Evolutionary conservation across 30 jellyfish, hydroid and myxozoan genomes (phyloP).

Genomic region (Mastigias papua): DNA sequence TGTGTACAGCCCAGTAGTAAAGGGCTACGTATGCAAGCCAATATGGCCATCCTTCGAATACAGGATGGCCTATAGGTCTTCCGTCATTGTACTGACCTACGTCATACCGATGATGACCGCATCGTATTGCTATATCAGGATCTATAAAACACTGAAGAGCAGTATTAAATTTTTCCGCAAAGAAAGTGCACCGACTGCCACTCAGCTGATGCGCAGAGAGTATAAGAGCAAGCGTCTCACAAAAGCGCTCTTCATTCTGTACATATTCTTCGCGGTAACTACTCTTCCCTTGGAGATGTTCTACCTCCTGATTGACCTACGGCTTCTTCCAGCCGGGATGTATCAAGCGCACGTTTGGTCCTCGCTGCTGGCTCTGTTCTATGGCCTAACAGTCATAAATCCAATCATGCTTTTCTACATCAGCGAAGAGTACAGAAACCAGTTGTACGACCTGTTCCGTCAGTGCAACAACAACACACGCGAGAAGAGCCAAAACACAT

Average conservation of each 20-base stretch:
- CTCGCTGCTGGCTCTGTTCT: slow-evolving; percentile 80
- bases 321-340: slow-evolving; percentile 39
- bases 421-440: slow-evolving; percentile 84
- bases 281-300: slow-evolving; percentile 83
- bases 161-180: slow-evolving; percentile 45
- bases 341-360: slow-evolving; percentile 61
- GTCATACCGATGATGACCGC: slow-evolving; percentile 78
- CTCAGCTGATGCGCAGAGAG: slow-evolving; percentile 59
- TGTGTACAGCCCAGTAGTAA: slow-evolving; percentile 32
- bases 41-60: slow-evolving; percentile 67
- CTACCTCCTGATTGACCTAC: slow-evolving; percentile 62
- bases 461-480: background rate
- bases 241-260: slow-evolving; percentile 74
- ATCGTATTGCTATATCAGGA: slow-evolving; percentile 70
- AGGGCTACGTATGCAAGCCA: slow-evolving; percentile 63
- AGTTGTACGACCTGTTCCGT: slow-evolving; percentile 30
- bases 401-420: slow-evolving; percentile 89
- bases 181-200: slow-evolving; percentile 47
- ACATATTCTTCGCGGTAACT: slow-evolving; percentile 60
- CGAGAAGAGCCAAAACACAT: background rate
- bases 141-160: slow-evolving; percentile 42
- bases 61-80: slow-evolving; percentile 62
- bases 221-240: slow-evolving; percentile 76
- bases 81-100: slow-evolving; percentile 67
- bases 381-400: slow-evolving; percentile 77